Evolutionary conservation across 2,113 vertebrate species (phyloP), one percentile per base, ranked within the genome.

Genomic region (Dipodomys stephensi): DNA sequence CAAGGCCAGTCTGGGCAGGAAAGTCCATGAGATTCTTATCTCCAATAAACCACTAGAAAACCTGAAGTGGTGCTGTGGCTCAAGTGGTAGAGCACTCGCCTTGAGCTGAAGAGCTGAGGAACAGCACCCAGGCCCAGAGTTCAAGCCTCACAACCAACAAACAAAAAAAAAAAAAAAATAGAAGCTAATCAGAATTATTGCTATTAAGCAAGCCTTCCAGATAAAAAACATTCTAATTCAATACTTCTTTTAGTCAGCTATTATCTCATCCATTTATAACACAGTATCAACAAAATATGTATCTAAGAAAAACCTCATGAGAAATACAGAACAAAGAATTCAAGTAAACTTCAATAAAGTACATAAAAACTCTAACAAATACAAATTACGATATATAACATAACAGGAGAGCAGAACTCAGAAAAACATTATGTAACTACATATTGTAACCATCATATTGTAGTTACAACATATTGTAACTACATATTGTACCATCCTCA

Each of bases 301-400:
- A 81, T n/a, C 88, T 64, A 65, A 90, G 15, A 64, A 92, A 82
- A 92, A 27, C 35, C 25, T 73, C 65, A 32, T 57, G 23, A 87
- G 25, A 82, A 27, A 82, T 8, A 65, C 2, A 65, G 19, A 80
- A 79, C 6, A 74, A 87, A 81, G 28, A 72, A 49, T 49, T 49
- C 83, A 35, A 86, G 18, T 49, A 73, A 92, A 79, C 16, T 60
- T 57, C 64, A 80, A 74, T 53, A 28, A 80, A 80, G 23, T 30
- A 28, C 8, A 68, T 68, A 68, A 62, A 62, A 62, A 62, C 60
- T 62, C 16, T 62, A 62, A 62, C 11, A 60, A 60, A 60, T 60
- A 60, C 57, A 60, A 13, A 60, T 60, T 10, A 60, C 6, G 57
- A 18, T 18, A 46, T 30, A 22, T 76, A 69, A 46, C 35, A 25